Evolutionary conservation across 2,113 vertebrate genomes (phyloP), one percentile per base, ranked within the genome.

Genomic region (Promerops cafer): DNA sequence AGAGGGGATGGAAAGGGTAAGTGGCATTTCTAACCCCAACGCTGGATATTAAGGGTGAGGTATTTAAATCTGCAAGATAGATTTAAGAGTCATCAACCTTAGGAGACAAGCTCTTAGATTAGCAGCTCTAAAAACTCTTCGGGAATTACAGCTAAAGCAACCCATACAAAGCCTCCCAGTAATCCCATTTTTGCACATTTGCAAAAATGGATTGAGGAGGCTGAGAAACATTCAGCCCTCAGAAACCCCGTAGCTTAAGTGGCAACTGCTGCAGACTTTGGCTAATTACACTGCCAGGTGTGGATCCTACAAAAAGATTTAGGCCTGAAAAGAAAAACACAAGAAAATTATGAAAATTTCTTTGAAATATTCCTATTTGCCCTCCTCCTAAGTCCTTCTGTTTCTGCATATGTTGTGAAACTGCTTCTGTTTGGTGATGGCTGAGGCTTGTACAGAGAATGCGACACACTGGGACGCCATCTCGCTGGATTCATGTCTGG

Each of bases 121-220:
- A 96, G 80, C 83, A 84, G 86, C 56, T 83, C 72, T 81, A 83
- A 95, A 95, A 94, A 81, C 61, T 94, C 65, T 70, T 56, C 7
- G 0, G 81, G 83, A 95, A 87, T 87, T 95, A 89, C 37, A 92
- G 87, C 49, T 91, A 64, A 94, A 84, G 81, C 31, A 84, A 84
- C 74, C 57, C 37, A 9, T 45, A 84, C 87, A 96, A 91, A 96
- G 69, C 91, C 60, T 89, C 49, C 74, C 72, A 85, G 91, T 95
- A 96, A 97, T 96, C 91, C 91, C 83, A 92, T 95, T 97, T 96
- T 81, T 93, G 93, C 69, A 91, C 87, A 76, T 89, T 95, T 93
- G 78, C 74, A 92, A 91, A 84, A 89, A 82, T 56, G 91, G 77
- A 93, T 82, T 79, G 81, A 82, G 78, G 21, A 75, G 23, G 53